phyloP scores from a whole-genome alignment of 1,140 invertebrate species.

The Dolichoris vasculosae region DNA sequence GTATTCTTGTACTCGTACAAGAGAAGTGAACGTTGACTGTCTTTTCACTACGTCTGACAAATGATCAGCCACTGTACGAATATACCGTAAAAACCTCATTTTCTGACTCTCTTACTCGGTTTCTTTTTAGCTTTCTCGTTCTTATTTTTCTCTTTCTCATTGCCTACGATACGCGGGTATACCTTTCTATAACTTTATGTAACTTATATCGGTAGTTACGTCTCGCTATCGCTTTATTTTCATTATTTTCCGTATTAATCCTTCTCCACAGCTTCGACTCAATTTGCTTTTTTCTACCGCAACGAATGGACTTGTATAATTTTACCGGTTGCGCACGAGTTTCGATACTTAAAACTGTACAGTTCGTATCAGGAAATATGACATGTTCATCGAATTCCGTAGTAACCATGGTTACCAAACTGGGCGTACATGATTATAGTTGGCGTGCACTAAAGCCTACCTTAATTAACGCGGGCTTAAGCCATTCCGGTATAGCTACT shows the following conservation, averaged over 20 bases:
- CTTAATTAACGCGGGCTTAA: slow-evolving; percentile 69
- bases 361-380: not conserved
- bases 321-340: not conserved
- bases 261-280: slow-evolving; percentile 5
- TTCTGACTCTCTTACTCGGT: slow-evolving; percentile 24
- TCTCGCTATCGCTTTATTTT: slow-evolving; percentile 18
- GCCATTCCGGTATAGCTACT: slow-evolving; percentile 62
- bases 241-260: too few relatives aligned
- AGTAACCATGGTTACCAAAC: slow-evolving; percentile 60
- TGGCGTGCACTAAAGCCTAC: slow-evolving; percentile 64
- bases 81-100: slow-evolving; percentile 54
- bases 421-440: slow-evolving; percentile 62
- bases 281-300: not conserved
- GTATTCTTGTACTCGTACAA: not conserved
- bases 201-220: slow-evolving; percentile 54
- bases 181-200: slow-evolving; percentile 47
- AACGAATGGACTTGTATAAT: not conserved
- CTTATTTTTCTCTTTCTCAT: slow-evolving; percentile 42
- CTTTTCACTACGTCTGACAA: slow-evolving; percentile 53
- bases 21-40: slow-evolving; percentile 6
- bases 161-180: slow-evolving; percentile 27
- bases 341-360: too few relatives aligned
- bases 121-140: slow-evolving; percentile 44
- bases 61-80: slow-evolving; percentile 54
- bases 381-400: slow-evolving; percentile 31